Base-by-base conservation (phyloP, 2,888 invertebrate species). In the Drosophila rellima region DNA sequence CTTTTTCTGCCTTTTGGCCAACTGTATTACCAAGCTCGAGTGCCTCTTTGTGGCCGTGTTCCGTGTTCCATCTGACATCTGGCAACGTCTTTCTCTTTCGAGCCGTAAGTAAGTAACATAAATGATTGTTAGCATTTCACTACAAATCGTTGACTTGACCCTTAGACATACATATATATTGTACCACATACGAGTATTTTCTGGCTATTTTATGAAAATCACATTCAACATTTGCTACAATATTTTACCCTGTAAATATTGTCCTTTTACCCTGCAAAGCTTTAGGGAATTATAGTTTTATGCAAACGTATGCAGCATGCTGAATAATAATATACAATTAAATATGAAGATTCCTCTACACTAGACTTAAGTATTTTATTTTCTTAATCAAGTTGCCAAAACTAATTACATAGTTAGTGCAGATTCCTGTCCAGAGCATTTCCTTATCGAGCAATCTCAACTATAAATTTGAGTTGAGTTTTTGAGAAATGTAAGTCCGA, bases 91-190 rank as follows among this genome's bases (percentile, higher is more conserved):
- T 54, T 42, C 31, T 31, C n/a, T 26, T n/a, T 57, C 20, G 31
- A 17, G 48, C 47, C 13, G 15, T 26, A 45, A 40, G 51, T 40
- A 68, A 72, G 44, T 56, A 40, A 42, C 35, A 56, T 71, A 74
- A 74, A 70, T 71, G 71, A 66, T 48, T 71, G 71, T 59, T 52
- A 65, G 56, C 78, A 77, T 74, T 60, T 70, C 45, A 70, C 54
- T 70, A 50, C 40, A 63, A 72, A 59, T 48, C 55, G 48, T 54
- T 42, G 42, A 11, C 20, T 13, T 3, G 6, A 7, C 23, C 23
- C 2, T 18, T 18, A 37, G 11, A 29, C 26, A 18, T 8, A n/a
- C n/a, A n/a, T 33, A 33, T 6, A 42, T 54, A 56, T 33, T 33
- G n/a, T 35, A n/a, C n/a, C n/a, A n/a, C 5, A 33, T n/a, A 29